Percentiles rank a stretch among this genome's conserved stretches.
These are phyloP conservation scores for Physeter macrocephalus DNA, from an alignment of 2,113 vertebrate genomes.

Conservation along the genomic window DNA sequence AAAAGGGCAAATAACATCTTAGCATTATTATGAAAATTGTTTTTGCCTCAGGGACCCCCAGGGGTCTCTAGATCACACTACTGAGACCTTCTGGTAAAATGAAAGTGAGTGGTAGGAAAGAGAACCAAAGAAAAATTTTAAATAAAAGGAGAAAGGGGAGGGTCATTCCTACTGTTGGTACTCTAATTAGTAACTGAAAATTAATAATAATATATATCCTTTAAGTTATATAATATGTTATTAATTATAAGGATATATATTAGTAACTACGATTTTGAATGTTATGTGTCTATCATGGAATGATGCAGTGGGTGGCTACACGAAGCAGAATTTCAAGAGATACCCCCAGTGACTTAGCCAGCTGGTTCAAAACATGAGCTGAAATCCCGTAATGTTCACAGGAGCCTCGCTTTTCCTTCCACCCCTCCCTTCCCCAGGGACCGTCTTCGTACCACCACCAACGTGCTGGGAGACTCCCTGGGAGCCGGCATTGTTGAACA, in stretches of 20 bases:
- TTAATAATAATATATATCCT: not conserved
- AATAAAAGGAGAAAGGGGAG: not conserved
- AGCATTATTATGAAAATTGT: not conserved
- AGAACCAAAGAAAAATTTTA: constrained; percentile 1
- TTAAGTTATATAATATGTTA: too few species aligned
- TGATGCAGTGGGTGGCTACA: not conserved
- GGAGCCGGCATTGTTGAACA: constrained; percentile 96
- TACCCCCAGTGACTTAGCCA: not conserved
- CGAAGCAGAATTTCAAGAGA: not conserved
- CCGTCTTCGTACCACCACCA: constrained; percentile 94
- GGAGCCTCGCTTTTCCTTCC: not conserved
- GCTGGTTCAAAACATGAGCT: not conserved
- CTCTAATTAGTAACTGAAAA: not conserved
- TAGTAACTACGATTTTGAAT: not conserved
- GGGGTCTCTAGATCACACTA: not conserved
- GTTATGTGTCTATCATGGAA: not conserved
- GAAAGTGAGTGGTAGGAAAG: not conserved
- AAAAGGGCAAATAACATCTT: not conserved
- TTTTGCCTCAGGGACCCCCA: not conserved
- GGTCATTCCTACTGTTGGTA: not conserved
- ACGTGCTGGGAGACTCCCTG: constrained; percentile 95
- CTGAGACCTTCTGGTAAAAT: not conserved
- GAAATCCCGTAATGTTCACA: not conserved
- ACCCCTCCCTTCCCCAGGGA: constrained; percentile 81
- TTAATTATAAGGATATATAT: not conserved